Percentiles rank a stretch among this genome's conserved stretches.
These are phyloP conservation scores for Gadopsis marmoratus DNA, from an alignment of 2,797 vertebrate genomes.

Conservation along the genomic window DNA sequence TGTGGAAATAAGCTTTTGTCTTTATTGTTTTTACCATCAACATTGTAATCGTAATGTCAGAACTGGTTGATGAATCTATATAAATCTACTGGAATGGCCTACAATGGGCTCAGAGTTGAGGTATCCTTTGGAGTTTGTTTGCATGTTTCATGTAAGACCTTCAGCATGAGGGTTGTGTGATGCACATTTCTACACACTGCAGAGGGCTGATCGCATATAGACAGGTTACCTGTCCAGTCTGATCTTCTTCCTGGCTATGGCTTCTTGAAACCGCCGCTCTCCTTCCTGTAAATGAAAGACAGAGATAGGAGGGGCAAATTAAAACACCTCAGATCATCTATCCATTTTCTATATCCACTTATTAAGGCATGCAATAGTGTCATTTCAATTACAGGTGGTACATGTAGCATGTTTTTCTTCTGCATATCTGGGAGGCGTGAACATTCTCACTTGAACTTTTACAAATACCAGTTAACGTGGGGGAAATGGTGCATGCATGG, in stretches of 20 bases:
- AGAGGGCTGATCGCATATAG: not conserved
- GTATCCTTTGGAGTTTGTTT: not conserved
- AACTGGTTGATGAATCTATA: not conserved
- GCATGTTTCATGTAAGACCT: not conserved
- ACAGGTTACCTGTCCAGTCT: conserved; percentile 89
- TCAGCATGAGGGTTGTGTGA: not conserved
- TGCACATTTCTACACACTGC: not conserved
- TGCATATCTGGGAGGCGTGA: no score
- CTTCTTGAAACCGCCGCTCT: conserved; percentile 90
- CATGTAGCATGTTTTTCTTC: no score
- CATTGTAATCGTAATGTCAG: not conserved
- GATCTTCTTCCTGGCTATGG: conserved; percentile 94
- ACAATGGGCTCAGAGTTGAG: not conserved
- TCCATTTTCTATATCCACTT: not conserved
- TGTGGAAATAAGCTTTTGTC: not conserved
- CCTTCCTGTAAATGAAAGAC: conserved; percentile 86
- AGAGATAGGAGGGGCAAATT: no score
- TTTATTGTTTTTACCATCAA: not conserved
- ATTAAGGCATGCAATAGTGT: not conserved
- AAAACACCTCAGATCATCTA: not conserved
- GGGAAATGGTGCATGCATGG: not conserved
- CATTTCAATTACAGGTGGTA: not conserved
- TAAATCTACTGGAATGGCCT: not conserved
- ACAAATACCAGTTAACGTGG: not conserved
- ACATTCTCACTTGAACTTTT: not conserved